These are phyloP conservation scores for Lanistes nyassanus DNA, from an alignment of 1,140 invertebrate species.

Conservation along the genomic window DNA sequence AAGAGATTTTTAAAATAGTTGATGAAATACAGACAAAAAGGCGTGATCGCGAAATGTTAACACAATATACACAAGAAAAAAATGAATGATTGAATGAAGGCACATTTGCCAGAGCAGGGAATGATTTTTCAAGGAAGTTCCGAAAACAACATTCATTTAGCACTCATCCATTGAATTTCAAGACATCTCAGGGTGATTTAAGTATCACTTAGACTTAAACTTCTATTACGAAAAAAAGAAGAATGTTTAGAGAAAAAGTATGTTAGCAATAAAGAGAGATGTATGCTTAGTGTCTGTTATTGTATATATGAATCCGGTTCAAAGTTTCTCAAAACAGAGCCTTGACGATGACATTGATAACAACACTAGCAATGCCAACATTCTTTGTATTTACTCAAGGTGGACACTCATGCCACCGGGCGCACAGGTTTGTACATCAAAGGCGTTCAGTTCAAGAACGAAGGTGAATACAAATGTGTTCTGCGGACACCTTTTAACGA, in stretches of 20 bases:
- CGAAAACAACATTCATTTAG: neutral
- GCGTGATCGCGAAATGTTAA: too few species aligned
- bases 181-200: neutral
- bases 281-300: neutral
- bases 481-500: conserved; percentile 83
- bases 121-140: neutral
- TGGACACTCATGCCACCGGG: neutral
- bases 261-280: neutral
- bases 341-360: neutral
- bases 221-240: neutral
- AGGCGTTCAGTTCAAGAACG: conserved; percentile 40
- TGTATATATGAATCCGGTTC: neutral
- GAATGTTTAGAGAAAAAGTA: neutral
- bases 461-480: conserved; percentile 72
- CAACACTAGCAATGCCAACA: neutral
- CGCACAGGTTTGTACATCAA: conserved; percentile 39
- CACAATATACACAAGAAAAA: neutral
- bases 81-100: neutral
- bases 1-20: too few species aligned
- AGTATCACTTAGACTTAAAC: neutral
- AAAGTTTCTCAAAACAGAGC: neutral
- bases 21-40: too few species aligned
- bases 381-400: neutral
- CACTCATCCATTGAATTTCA: neutral
- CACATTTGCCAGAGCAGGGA: neutral